Conservation (phyloP, 2,113 vertebrate genomes). For the Anolis sagrei region DNA sequence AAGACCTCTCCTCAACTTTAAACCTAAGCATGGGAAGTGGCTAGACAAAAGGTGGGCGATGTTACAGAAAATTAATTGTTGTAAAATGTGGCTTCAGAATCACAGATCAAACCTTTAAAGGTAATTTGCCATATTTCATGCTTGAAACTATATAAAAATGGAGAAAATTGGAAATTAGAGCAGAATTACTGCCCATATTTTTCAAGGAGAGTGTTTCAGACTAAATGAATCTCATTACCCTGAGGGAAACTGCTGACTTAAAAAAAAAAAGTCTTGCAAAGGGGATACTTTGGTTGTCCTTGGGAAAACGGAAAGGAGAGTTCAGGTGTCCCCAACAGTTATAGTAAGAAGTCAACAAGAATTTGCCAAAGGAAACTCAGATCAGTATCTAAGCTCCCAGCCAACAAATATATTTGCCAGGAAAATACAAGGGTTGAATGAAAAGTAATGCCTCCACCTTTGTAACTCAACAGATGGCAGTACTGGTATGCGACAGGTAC, state of each 20-base stretch:
- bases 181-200: conserved; percentile 37
- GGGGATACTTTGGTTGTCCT: conserved; percentile 37
- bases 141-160: conserved; percentile 41
- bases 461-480: too few species aligned
- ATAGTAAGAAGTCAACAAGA: not conserved
- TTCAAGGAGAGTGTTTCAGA: not conserved
- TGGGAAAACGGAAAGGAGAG: conserved; percentile 35
- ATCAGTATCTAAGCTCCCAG: not conserved
- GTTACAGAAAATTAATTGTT: conserved; percentile 13
- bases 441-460: too few species aligned
- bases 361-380: too few species aligned
- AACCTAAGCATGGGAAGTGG: not conserved
- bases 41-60: not conserved
- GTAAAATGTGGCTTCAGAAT: conserved; percentile 13
- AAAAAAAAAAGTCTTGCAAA: conserved; percentile 22
- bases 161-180: conserved; percentile 43
- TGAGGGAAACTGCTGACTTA: conserved; percentile 35
- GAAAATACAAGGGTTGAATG: too few species aligned
- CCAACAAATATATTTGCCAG: not conserved
- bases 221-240: conserved; percentile 40
- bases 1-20: too few species aligned
- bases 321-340: conserved; percentile 2
- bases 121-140: conserved; percentile 34
- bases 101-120: not conserved
- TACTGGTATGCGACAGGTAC: too few species aligned